Conservation (phyloP, 2,113 vertebrate genomes). For the Zosterops pallidus region DNA sequence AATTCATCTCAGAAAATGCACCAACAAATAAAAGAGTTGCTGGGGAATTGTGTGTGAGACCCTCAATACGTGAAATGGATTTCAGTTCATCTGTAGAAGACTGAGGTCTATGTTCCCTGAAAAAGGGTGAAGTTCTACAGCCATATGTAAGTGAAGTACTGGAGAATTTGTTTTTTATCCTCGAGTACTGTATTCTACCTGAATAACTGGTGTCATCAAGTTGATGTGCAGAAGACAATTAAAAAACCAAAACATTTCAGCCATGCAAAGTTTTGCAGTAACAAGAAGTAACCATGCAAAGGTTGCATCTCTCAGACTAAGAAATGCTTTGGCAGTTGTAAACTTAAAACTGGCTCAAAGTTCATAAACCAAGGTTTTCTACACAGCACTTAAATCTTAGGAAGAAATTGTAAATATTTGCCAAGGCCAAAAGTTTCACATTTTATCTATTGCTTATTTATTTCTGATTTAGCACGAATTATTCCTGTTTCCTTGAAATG, state of each 20-base stretch:
- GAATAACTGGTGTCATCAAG: background rate
- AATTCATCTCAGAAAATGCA: background rate
- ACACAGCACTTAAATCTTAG: background rate
- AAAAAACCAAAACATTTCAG: background rate
- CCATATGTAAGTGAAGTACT: background rate
- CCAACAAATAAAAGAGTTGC: background rate
- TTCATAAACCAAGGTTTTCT: background rate
- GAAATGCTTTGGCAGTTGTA: background rate
- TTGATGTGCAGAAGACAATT: background rate
- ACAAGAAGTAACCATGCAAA: background rate
- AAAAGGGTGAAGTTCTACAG: background rate
- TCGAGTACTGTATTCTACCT: background rate
- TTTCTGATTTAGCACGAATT: background rate
- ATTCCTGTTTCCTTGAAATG: constrained; percentile 7
- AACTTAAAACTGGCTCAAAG: background rate
- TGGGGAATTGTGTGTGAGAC: background rate
- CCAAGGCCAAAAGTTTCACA: background rate
- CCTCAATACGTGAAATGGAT: background rate
- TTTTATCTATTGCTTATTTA: background rate
- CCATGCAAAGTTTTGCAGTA: background rate
- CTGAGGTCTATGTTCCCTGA: background rate
- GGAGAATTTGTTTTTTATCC: background rate
- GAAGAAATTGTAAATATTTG: background rate
- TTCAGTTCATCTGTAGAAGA: background rate
- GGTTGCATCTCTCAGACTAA: background rate